Percentiles rank a stretch among this genome's conserved stretches.
phyloP scores from a whole-genome alignment of 2,888 invertebrate species.

The Tipula lateralis region DNA sequence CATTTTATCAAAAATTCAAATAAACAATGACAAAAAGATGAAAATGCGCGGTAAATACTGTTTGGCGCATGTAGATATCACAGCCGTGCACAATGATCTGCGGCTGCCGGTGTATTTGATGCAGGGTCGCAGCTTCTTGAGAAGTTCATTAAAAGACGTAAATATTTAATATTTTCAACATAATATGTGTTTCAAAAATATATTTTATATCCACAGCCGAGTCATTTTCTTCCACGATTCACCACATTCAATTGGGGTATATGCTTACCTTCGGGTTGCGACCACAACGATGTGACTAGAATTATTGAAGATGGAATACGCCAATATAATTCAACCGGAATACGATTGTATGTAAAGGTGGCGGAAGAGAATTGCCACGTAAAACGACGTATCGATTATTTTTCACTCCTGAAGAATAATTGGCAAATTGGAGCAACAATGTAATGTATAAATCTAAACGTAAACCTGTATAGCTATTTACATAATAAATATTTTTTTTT shows the following conservation, averaged over 20 bases:
- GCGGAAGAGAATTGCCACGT: slow-evolving; percentile 57
- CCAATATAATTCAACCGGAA: slow-evolving; percentile 56
- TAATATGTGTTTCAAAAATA: slow-evolving; percentile 1
- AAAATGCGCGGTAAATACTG: slow-evolving; percentile 67
- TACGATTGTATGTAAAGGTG: slow-evolving; percentile 57
- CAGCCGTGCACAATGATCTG: slow-evolving; percentile 55
- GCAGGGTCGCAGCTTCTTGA: slow-evolving; percentile 60
- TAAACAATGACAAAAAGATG: slow-evolving; percentile 55
- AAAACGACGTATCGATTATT: slow-evolving; percentile 44
- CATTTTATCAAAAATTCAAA: slow-evolving; percentile 54
- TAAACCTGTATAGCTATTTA: slow-evolving; percentile 32
- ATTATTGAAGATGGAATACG: slow-evolving; percentile 40
- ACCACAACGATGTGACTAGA: slow-evolving; percentile 54
- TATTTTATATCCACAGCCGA: slow-evolving; percentile 55
- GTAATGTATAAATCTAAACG: slow-evolving; percentile 43
- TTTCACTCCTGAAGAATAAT: slow-evolving; percentile 41
- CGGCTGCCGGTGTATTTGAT: slow-evolving; percentile 61
- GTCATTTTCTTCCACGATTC: slow-evolving; percentile 67
- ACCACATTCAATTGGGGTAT: slow-evolving; percentile 67
- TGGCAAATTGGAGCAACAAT: slow-evolving; percentile 51
- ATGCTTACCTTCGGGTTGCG: slow-evolving; percentile 62
- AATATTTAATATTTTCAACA: background rate
- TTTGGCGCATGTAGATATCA: slow-evolving; percentile 60
- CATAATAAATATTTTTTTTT: slow-evolving; percentile 25
- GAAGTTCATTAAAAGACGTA: slow-evolving; percentile 60